Base-by-base conservation (phyloP, 53 echinoderm and acorn worm genomes). In the Astropecten irregularis region DNA sequence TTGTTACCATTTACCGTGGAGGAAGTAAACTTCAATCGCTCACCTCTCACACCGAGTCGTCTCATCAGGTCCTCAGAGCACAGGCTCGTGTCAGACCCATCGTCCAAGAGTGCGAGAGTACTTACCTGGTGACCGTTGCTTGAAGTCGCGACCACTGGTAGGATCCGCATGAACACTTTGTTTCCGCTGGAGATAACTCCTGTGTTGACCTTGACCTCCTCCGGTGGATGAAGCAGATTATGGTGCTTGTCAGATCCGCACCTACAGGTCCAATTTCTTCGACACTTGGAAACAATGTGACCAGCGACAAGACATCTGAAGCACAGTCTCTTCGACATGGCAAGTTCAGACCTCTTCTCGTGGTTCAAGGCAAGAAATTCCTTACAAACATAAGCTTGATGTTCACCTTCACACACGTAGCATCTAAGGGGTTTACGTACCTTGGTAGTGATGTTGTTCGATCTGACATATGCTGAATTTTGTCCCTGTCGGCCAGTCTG, bases 31-130 rank as follows among this genome's bases (percentile, higher is more conserved):
- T 77, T 86, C 21, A 86, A 16, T 67, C 77, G 30, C 13, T 66
- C 77, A 15, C 86, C 86, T 50, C 54, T 86, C 6, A 67, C 53
- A 30, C 77, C 77, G 3, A 86, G 44, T 77, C 64, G 64, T 15
- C 52, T 9, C 68, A 26, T 86, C 55, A 86, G 28, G 66, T 77
- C 27, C 1, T 86, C 86, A 14, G 86, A 86, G 18, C 77, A 86
- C 22, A 86, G 35, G 55, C 86, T 86, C n/a, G 86, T 66, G 31
- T 86, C 86, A 15, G 86, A 86, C 34, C 77, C 86, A 10, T 86
- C 76, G 57, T 86, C 86, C 44, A 85, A 21, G 71, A 85, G 73
- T 19, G 86, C 77, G 21, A 86, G 42, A 2, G 86, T 86, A 39
- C 66, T 86, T 32, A 86, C 77, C 86, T 77, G 77, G 50, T 66